phyloP scores from a whole-genome alignment of 1,140 invertebrate genomes.

The Panulirus ornatus region DNA sequence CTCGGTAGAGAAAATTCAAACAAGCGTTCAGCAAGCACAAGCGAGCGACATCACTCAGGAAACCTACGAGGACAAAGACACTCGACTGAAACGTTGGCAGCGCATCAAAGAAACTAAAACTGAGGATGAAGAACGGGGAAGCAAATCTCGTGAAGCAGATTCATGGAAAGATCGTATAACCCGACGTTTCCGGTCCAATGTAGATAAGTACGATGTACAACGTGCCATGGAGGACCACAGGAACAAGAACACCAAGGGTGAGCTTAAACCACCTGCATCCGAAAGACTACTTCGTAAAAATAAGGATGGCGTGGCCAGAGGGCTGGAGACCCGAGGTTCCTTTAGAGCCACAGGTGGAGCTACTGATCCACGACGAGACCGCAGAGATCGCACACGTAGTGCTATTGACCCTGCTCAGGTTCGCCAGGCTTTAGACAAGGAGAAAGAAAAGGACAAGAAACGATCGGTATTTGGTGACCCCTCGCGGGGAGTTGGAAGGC shows the following conservation, averaged over 20 bases:
- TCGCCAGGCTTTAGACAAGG: conserved; percentile 72
- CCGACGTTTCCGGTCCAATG: conserved; percentile 57
- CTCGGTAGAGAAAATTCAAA: conserved; percentile 80
- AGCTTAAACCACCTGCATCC: conserved; percentile 74
- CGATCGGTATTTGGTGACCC: conserved; percentile 29
- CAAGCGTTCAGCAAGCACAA: conserved; percentile 75
- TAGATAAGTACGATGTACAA: conserved; percentile 73
- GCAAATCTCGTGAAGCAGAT: conserved; percentile 48
- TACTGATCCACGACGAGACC: conserved; percentile 73
- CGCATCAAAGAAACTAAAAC: conserved; percentile 75
- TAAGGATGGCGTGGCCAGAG: conserved; percentile 64
- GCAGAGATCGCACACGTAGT: conserved; percentile 79
- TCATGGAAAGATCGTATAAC: conserved; percentile 57
- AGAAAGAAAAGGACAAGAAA: conserved; percentile 61
- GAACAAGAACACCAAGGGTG: conserved; percentile 77
- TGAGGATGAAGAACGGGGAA: conserved; percentile 22
- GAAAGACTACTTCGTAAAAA: conserved; percentile 65
- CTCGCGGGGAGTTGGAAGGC: conserved; percentile 37
- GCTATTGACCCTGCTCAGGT: conserved; percentile 81
- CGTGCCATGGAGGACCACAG: conserved; percentile 78
- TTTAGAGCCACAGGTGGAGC: conserved; percentile 54
- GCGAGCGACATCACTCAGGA: conserved; percentile 76
- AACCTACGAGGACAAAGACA: conserved; percentile 82
- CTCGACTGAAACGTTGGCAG: conserved; percentile 83
- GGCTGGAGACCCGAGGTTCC: conserved; percentile 70